phyloP scores from a whole-genome alignment of 2,888 invertebrate species.

The Drosophila longiperda region DNA sequence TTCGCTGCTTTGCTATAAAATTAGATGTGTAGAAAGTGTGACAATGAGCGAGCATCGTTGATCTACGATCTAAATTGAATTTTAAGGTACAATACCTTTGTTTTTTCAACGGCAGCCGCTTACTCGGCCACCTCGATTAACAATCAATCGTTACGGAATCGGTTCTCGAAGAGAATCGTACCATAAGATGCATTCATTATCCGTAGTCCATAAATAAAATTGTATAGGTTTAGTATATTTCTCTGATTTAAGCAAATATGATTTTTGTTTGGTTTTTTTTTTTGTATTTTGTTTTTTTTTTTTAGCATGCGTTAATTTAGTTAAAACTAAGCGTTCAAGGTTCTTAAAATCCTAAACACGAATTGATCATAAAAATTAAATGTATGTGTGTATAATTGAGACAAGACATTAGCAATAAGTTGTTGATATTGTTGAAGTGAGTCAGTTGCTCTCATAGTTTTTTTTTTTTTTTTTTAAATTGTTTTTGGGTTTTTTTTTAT shows the following conservation, averaged over 20 bases:
- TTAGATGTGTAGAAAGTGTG: constrained; percentile 53
- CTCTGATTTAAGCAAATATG: constrained; percentile 37
- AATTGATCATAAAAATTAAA: constrained; percentile 68
- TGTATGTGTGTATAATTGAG: constrained; percentile 51
- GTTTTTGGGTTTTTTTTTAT: constrained; percentile 13
- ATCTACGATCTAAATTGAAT: constrained; percentile 40
- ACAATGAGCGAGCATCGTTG: constrained; percentile 41
- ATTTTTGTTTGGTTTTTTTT: constrained; percentile 30
- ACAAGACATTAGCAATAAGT: constrained; percentile 59
- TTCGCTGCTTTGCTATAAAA: constrained; percentile 49
- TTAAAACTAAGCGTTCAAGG: constrained; percentile 77
- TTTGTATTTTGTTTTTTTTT: constrained; percentile 22
- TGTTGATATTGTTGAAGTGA: constrained; percentile 49
- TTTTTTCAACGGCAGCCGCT: constrained; percentile 17
- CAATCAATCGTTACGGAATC: constrained; percentile 14
- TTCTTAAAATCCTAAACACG: constrained; percentile 77
- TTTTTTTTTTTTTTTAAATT: constrained; percentile 20
- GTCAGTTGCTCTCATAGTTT: constrained; percentile 16
- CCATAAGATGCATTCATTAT: constrained; percentile 35
- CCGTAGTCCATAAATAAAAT: constrained; percentile 57
- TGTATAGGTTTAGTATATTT: constrained; percentile 55
- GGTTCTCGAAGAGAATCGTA: constrained; percentile 31
- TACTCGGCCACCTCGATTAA: constrained; percentile 3
- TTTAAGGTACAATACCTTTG: constrained; percentile 56
- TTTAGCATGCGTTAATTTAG: constrained; percentile 66